These are phyloP conservation scores for Oxyura jamaicensis DNA, from an alignment of 2,113 vertebrate species.

Conservation along the genomic window DNA sequence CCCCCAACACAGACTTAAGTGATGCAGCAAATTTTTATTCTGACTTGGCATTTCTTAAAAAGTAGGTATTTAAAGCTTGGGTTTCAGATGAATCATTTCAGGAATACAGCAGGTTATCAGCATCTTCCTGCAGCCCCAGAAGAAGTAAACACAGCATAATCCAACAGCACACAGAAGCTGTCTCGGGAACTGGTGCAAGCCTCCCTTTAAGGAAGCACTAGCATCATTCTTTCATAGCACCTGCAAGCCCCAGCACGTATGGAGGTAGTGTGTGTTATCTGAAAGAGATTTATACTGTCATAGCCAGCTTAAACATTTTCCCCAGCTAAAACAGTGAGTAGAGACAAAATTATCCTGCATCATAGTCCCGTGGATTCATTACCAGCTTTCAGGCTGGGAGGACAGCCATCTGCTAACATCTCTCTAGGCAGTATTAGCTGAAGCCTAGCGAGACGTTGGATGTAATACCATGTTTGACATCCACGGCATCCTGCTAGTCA, in stretches of 20 bases:
- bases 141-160: not conserved
- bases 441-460: not conserved
- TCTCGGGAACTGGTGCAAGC: not conserved
- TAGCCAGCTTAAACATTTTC: not conserved
- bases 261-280: not conserved
- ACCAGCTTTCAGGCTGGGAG: not conserved
- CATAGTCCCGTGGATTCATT: not conserved
- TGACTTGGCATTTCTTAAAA: not conserved
- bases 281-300: not conserved
- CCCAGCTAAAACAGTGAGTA: not conserved
- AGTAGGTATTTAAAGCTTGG: not conserved
- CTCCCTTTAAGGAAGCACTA: not conserved
- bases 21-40: not conserved
- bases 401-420: not conserved
- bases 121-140: not conserved
- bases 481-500: not conserved
- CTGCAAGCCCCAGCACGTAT: not conserved
- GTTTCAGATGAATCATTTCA: not conserved
- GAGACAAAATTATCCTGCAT: not conserved
- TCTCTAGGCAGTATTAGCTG: accelerated
- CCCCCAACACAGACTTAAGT: not conserved
- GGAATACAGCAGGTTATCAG: not conserved
- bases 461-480: not conserved
- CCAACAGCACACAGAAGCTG: not conserved
- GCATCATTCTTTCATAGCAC: not conserved